Conservation (phyloP, 2,113 vertebrate species). For the Megaleporinus macrocephalus region DNA sequence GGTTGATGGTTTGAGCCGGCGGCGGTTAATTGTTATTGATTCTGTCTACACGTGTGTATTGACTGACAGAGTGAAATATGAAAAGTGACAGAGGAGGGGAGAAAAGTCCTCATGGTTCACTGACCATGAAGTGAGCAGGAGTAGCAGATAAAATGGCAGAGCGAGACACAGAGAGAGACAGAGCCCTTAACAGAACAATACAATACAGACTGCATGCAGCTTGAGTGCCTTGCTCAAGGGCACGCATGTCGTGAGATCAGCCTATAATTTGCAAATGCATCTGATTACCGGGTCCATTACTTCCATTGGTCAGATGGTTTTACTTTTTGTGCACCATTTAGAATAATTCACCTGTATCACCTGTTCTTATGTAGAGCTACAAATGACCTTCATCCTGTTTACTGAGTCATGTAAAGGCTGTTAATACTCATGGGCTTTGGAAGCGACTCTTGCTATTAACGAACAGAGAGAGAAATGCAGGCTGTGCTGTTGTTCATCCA, state of each 20-base stretch:
- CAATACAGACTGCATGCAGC: not conserved
- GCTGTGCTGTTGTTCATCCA: not conserved
- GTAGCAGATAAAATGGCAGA: not conserved
- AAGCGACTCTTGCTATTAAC: not conserved
- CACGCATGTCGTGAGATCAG: not conserved
- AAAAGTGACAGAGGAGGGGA: not conserved
- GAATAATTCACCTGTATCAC: conserved; percentile 15
- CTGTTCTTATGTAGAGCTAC: conserved; percentile 20
- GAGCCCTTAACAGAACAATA: not conserved
- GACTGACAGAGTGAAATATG: not conserved
- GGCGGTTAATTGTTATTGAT: not conserved
- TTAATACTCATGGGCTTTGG: not conserved
- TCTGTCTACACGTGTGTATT: not conserved
- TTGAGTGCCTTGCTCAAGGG: not conserved
- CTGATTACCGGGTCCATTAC: conserved; percentile 29
- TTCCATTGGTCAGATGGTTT: not conserved
- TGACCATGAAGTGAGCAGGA: not conserved
- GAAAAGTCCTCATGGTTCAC: not conserved
- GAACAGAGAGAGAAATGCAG: not conserved
- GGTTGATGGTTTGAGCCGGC: not conserved
- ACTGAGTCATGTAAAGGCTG: not conserved
- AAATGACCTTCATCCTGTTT: conserved; percentile 36
- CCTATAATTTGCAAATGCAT: conserved; percentile 1
- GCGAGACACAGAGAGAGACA: not conserved
- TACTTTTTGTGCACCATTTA: not conserved